Evolutionary conservation across 2,888 invertebrate species (phyloP).

Genomic region (Caenorhabditis imperialis): DNA sequence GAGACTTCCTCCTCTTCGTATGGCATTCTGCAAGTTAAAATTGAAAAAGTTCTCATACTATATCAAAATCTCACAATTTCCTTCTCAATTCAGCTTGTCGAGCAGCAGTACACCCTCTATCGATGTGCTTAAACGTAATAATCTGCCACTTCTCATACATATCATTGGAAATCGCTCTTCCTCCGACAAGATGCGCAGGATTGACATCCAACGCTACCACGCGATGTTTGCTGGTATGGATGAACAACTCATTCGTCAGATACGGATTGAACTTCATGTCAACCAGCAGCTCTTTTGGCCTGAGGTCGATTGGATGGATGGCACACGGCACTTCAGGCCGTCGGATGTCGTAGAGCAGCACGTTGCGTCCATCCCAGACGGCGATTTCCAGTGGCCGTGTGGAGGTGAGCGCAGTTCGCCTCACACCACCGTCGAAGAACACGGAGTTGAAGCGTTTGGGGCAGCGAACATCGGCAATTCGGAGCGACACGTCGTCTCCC

Average conservation of each 20-base stretch:
- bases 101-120: constrained; percentile 33
- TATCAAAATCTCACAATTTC: constrained; percentile 3
- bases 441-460: constrained; percentile 35
- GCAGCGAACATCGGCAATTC: constrained; percentile 34
- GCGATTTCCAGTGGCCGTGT: constrained; percentile 28
- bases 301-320: constrained; percentile 6
- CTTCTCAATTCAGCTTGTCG: constrained; percentile 12
- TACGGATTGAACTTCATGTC: constrained; percentile 49
- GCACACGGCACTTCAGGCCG: constrained; percentile 27
- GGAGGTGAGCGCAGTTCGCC: constrained; percentile 20
- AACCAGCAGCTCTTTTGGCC: background rate
- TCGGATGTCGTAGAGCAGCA: constrained; percentile 42
- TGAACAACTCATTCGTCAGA: constrained; percentile 34
- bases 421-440: constrained; percentile 34
- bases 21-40: constrained; percentile 23
- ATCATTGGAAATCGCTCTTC: constrained; percentile 1
- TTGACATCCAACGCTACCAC: constrained; percentile 23
- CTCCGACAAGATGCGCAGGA: constrained; percentile 6
- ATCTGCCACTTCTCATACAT: constrained; percentile 12
- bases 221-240: constrained; percentile 32
- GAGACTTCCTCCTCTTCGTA: constrained; percentile 21
- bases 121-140: constrained; percentile 47
- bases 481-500: constrained; percentile 34
- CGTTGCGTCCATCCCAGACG: constrained; percentile 25
- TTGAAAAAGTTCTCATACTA: background rate